Evolutionary conservation across 2,888 invertebrate genomes (phyloP).

Genomic region (Frankliniella intonsa): DNA sequence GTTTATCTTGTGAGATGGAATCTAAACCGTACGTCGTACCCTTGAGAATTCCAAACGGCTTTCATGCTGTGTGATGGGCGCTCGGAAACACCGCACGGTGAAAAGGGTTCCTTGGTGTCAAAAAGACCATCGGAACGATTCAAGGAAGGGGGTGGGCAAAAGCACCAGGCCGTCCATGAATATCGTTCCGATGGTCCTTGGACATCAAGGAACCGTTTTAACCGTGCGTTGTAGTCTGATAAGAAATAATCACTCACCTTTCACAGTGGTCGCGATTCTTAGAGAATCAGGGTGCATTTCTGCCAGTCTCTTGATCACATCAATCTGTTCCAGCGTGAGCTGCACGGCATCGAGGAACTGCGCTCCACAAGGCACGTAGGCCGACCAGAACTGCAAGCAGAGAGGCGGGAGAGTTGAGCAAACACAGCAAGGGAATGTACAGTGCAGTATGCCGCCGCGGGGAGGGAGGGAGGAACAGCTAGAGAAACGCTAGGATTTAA

Average conservation of each 20-base stretch:
- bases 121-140: no score
- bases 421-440: neutral
- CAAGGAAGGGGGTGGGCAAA: no score
- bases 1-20: no score
- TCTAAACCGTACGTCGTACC: no score
- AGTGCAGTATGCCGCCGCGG: neutral
- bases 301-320: constrained; percentile 69
- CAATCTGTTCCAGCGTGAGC: constrained; percentile 79
- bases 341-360: constrained; percentile 80
- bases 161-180: no score
- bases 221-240: no score
- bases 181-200: no score
- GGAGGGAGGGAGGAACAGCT: neutral
- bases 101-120: no score
- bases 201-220: no score
- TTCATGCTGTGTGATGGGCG: no score
- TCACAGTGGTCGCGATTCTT: constrained; percentile 60
- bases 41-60: neutral
- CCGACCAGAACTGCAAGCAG: constrained; percentile 65
- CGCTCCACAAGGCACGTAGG: constrained; percentile 80
- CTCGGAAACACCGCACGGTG: no score
- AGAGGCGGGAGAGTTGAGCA: neutral
- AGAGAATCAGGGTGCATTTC: constrained; percentile 72
- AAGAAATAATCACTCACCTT: neutral
- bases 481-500: no score